A percentile compares a stretch with the other conserved stretches of the same genome.
These are phyloP conservation scores for Eupristina koningsbergeri DNA, from an alignment of 1,140 invertebrate species.

Conservation along the genomic window DNA sequence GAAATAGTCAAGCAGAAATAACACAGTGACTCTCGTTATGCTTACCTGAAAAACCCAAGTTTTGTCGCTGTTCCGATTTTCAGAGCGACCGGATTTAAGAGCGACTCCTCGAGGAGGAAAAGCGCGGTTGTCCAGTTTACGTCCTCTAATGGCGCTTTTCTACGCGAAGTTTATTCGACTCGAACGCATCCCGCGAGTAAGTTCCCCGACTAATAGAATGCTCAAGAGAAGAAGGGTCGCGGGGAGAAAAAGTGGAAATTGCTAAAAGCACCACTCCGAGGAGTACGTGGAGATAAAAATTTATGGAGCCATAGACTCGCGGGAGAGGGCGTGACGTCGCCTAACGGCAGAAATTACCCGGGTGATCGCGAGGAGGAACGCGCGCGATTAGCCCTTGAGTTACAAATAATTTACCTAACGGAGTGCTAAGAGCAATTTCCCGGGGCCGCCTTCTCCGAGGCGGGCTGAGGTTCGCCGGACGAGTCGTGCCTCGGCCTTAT, in stretches of 20 bases:
- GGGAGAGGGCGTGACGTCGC: neutral
- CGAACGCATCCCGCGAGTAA: neutral
- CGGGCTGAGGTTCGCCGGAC: neutral
- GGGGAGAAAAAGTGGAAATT: neutral
- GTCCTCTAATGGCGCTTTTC: no score
- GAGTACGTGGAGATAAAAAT: conserved; percentile 26
- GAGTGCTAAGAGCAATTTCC: conserved; percentile 45
- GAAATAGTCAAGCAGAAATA: neutral
- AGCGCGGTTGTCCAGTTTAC: no score
- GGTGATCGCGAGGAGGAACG: neutral
- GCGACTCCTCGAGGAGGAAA: no score
- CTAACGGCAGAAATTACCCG: conserved; percentile 29
- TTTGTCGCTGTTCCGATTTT: neutral
- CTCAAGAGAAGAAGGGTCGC: neutral
- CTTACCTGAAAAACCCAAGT: neutral
- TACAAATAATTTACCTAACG: conserved; percentile 51
- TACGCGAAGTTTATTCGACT: conserved; percentile 31
- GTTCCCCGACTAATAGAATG: neutral
- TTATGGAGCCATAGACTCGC: neutral
- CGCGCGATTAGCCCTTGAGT: conserved; percentile 32
- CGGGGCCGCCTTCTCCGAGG: neutral
- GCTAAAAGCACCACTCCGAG: neutral
- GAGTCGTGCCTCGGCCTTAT: conserved; percentile 56
- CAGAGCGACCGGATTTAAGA: no score
- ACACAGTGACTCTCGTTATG: neutral